Evolutionary conservation across 2,113 vertebrate genomes (phyloP).

Genomic region (Myanophis thanlyinensis): DNA sequence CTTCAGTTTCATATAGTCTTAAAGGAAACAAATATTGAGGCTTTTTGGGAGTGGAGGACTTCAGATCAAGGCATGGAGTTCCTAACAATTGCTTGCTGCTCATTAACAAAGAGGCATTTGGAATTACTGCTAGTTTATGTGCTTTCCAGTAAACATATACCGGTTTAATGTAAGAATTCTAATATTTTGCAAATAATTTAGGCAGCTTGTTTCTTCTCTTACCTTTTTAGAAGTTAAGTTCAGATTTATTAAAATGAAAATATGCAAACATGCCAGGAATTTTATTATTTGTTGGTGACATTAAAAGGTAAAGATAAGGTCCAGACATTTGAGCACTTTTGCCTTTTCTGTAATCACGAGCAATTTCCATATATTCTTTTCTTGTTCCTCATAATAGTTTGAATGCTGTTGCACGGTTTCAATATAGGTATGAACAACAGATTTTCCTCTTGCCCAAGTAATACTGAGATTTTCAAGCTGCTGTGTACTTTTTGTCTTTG

Average conservation of each 20-base stretch:
- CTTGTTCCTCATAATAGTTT: not conserved
- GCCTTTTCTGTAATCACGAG: not conserved
- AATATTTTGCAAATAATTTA: not conserved
- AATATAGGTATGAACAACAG: not conserved
- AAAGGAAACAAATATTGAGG: not conserved
- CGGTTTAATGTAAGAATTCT: not conserved
- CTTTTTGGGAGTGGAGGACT: not conserved
- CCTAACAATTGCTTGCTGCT: not conserved
- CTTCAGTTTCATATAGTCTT: not conserved
- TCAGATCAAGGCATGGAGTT: not conserved
- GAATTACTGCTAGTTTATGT: not conserved
- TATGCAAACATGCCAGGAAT: not conserved
- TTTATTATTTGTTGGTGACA: not conserved
- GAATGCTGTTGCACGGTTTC: not conserved
- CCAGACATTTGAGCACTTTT: not conserved
- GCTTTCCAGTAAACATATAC: not conserved
- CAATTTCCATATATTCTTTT: not conserved
- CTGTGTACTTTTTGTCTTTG: constrained; percentile 3
- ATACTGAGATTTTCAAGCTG: not conserved
- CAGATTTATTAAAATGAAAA: not conserved
- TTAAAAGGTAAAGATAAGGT: not conserved
- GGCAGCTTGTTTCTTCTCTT: not conserved
- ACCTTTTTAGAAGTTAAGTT: not conserved
- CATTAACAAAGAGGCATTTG: not conserved
- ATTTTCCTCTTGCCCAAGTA: not conserved